These are phyloP conservation scores for Zaprionus ghesquierei DNA, from an alignment of 1,140 invertebrate species.

Conservation along the genomic window DNA sequence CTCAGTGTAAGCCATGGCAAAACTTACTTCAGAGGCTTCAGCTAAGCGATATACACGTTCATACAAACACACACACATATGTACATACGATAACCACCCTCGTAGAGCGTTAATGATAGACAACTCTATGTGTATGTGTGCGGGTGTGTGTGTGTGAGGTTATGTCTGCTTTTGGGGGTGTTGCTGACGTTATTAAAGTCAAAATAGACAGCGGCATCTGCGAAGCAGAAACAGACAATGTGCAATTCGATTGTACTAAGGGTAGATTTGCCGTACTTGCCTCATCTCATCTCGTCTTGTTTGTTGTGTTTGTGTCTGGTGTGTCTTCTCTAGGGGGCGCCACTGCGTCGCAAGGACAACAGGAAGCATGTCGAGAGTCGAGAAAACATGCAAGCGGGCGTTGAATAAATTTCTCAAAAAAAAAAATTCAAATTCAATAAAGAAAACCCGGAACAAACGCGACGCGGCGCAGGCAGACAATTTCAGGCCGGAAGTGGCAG, in stretches of 20 bases:
- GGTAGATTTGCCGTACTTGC: conserved; percentile 51
- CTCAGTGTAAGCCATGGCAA: conserved; percentile 10
- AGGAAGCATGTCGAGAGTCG: conserved; percentile 28
- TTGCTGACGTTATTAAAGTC: conserved; percentile 78
- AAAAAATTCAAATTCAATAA: conserved; percentile 69
- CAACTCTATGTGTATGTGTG: conserved; percentile 20
- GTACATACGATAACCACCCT: conserved; percentile 38
- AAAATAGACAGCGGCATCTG: conserved; percentile 62
- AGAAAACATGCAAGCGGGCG: conserved; percentile 48
- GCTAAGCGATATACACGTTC: conserved; percentile 14
- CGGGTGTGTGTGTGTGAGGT: conserved; percentile 25
- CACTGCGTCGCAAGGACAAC: conserved; percentile 36
- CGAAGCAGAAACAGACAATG: conserved; percentile 27
- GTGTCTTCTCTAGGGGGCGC: conserved; percentile 27
- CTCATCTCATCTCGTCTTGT: conserved; percentile 4
- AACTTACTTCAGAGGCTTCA: neutral
- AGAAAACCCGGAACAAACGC: conserved; percentile 22
- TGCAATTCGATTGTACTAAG: conserved; percentile 48
- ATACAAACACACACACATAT: neutral
- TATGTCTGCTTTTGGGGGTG: conserved; percentile 57
- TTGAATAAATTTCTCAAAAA: conserved; percentile 25
- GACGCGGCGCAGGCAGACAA: conserved; percentile 6
- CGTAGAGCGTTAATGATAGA: conserved; percentile 69
- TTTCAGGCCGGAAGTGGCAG: conserved; percentile 22
- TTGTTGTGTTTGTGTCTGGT: conserved; percentile 24